Percentiles rank a stretch among this genome's conserved stretches.
These are phyloP conservation scores for Sinhomidia bicolor DNA, from an alignment of 2,888 invertebrate genomes.

Conservation along the genomic window DNA sequence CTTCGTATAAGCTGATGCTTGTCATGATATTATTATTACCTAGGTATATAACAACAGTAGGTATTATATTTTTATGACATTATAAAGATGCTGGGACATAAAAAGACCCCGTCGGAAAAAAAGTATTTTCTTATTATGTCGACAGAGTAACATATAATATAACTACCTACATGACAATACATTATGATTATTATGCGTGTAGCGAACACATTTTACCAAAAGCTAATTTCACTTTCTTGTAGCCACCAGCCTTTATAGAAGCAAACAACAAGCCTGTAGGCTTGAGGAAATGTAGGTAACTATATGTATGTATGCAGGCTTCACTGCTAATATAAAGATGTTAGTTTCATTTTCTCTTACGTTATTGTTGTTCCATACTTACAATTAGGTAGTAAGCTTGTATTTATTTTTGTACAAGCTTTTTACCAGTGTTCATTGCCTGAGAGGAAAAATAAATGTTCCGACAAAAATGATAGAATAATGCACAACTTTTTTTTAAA, in stretches of 20 bases:
- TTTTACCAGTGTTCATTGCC: not conserved
- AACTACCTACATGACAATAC: not conserved
- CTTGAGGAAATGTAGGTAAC: too few species aligned
- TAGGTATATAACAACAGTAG: too few species aligned
- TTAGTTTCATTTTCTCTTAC: not conserved
- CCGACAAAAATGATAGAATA: not conserved
- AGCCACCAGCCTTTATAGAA: too few species aligned
- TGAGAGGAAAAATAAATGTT: not conserved
- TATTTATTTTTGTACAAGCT: not conserved
- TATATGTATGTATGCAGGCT: too few species aligned
- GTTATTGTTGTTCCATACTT: not conserved
- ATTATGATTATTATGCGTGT: not conserved
- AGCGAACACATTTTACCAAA: not conserved
- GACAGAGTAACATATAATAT: too few species aligned
- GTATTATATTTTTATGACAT: too few species aligned
- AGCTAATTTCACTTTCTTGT: constrained; percentile 23
- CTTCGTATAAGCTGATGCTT: not conserved
- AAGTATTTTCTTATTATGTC: too few species aligned
- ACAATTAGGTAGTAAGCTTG: not conserved
- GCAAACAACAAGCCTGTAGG: too few species aligned
- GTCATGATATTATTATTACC: not conserved
- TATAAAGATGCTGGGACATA: not conserved
- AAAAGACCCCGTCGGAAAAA: not conserved
- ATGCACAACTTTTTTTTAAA: too few species aligned
- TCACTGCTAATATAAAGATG: too few species aligned